Percentiles rank a stretch among this genome's conserved stretches.
These are phyloP conservation scores for Cynoglossus semilaevis DNA, from an alignment of 2,113 vertebrate species.

Conservation along the genomic window DNA sequence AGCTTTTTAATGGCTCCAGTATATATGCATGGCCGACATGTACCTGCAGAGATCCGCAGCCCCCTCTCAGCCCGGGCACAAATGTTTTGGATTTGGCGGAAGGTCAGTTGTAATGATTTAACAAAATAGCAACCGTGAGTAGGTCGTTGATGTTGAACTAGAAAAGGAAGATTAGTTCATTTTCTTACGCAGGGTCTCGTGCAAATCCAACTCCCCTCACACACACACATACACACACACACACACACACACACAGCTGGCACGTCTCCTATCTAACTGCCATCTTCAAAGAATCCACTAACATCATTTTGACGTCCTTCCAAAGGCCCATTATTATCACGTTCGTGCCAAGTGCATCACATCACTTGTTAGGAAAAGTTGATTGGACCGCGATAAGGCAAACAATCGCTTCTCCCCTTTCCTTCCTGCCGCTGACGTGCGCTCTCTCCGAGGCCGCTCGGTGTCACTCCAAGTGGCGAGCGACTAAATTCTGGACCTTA, in stretches of 20 bases:
- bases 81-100: slow-evolving; percentile 47
- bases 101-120: slow-evolving; percentile 24
- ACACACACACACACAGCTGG: slow-evolving; percentile 24
- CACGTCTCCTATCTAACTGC: slow-evolving; percentile 14
- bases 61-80: slow-evolving; percentile 28
- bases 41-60: slow-evolving; percentile 54
- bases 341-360: slow-evolving; percentile 45
- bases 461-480: slow-evolving; percentile 44
- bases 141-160: slow-evolving; percentile 1
- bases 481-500: slow-evolving; percentile 34
- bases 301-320: slow-evolving; percentile 32
- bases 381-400: slow-evolving; percentile 48
- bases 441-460: slow-evolving; percentile 25
- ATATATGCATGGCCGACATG: slow-evolving; percentile 31
- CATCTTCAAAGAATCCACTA: slow-evolving; percentile 28
- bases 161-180: slow-evolving; percentile 18
- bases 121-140: neutral
- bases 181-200: slow-evolving; percentile 18
- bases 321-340: slow-evolving; percentile 28
- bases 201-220: slow-evolving; percentile 28
- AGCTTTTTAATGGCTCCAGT: slow-evolving; percentile 60
- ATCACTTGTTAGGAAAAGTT: slow-evolving; percentile 21
- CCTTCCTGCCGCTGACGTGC: slow-evolving; percentile 49
- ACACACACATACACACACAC: no score
- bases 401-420: slow-evolving; percentile 38